Conservation (phyloP, 2,888 invertebrate genomes). For the Xylocampa areola region DNA sequence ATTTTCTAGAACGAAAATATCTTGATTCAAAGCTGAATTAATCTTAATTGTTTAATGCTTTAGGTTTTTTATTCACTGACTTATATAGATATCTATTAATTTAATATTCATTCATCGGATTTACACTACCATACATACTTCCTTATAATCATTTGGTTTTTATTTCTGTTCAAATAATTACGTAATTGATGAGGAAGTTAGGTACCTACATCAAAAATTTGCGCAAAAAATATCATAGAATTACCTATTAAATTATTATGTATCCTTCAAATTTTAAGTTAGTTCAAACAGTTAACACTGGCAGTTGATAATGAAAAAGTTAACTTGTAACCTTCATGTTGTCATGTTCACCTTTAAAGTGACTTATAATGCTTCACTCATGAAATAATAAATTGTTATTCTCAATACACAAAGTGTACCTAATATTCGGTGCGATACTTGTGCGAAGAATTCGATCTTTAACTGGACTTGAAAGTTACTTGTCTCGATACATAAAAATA, state of each 20-base stretch:
- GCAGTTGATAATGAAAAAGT: conserved; percentile 22
- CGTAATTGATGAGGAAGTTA: conserved; percentile 21
- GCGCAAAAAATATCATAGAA: conserved; percentile 9
- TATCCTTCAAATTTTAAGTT: neutral
- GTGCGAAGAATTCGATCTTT: too few relatives aligned
- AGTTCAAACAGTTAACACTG: conserved; percentile 15
- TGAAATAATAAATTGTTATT: neutral
- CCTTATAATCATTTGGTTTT: neutral
- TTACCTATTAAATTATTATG: neutral
- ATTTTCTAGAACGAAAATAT: too few relatives aligned
- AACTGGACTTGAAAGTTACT: too few relatives aligned
- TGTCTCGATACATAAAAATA: too few relatives aligned
- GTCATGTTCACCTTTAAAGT: too few relatives aligned
- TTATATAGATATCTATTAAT: neutral
- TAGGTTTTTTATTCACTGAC: neutral
- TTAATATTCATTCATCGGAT: too few relatives aligned
- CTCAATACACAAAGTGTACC: neutral
- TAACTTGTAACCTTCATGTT: conserved; percentile 11
- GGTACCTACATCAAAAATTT: too few relatives aligned
- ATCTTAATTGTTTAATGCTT: too few relatives aligned
- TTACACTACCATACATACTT: neutral
- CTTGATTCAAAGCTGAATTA: too few relatives aligned
- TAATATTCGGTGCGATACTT: neutral
- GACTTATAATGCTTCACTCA: neutral
- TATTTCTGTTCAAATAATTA: neutral